These are phyloP conservation scores for Sceloporus undulatus DNA, from an alignment of 2,113 vertebrate species.

Conservation along the genomic window DNA sequence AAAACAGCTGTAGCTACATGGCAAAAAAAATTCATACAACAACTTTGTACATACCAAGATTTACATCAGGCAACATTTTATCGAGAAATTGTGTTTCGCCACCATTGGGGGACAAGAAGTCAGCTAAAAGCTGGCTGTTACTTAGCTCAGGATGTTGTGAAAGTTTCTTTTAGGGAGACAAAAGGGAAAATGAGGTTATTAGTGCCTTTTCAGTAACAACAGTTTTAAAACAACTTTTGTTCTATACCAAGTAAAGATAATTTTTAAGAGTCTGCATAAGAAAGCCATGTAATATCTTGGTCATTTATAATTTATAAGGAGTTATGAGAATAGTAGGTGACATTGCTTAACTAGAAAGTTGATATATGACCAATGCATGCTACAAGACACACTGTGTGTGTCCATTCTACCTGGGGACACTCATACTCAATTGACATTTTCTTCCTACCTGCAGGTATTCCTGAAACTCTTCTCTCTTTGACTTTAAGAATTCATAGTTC, in stretches of 20 bases:
- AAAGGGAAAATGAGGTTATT: constrained; percentile 30
- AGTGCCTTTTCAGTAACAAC: constrained; percentile 1
- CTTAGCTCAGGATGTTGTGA: constrained; percentile 94
- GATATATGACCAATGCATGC: background rate
- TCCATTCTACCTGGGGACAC: too few species aligned
- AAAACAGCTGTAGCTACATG: background rate
- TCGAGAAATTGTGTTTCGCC: constrained; percentile 97
- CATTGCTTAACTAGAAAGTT: background rate
- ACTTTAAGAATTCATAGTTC: constrained; percentile 93
- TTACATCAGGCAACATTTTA: constrained; percentile 97
- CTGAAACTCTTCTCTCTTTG: constrained; percentile 94
- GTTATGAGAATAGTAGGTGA: background rate
- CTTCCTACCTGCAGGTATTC: constrained; percentile 91
- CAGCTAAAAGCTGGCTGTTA: constrained; percentile 95
- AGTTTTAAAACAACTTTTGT: background rate
- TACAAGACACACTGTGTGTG: background rate
- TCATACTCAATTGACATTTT: background rate
- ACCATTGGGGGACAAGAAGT: constrained; percentile 95
- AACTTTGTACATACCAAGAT: constrained; percentile 86
- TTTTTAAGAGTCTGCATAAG: background rate
- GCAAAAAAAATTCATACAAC: background rate
- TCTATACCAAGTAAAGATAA: background rate
- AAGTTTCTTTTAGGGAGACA: constrained; percentile 85
- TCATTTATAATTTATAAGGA: background rate
- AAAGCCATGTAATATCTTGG: background rate